Conservation (phyloP, 2,113 vertebrate species). For the Leucoraja erinaceus region DNA sequence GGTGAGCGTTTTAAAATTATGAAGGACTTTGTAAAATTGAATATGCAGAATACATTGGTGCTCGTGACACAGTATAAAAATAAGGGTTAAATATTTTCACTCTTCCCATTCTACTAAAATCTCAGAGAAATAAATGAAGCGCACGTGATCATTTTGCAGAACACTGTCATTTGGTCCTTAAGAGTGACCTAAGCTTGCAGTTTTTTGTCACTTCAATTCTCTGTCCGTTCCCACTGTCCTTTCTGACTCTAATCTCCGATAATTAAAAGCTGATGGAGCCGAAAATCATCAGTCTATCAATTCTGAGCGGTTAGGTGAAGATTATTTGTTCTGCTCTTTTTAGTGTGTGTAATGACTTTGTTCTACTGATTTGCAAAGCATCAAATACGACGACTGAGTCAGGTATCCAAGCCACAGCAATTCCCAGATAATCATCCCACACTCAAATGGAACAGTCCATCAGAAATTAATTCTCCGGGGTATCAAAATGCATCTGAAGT, state of each 20-base stretch:
- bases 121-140: too few relatives aligned
- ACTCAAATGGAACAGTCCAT: not conserved
- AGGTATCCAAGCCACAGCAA: not conserved
- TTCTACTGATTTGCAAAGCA: not conserved
- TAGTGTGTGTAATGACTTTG: not conserved
- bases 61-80: too few relatives aligned
- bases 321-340: not conserved
- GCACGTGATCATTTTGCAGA: too few relatives aligned
- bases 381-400: not conserved
- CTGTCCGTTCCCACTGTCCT: too few relatives aligned
- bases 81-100: too few relatives aligned
- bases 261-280: not conserved
- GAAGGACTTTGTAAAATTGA: too few relatives aligned
- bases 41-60: too few relatives aligned
- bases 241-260: not conserved
- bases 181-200: too few relatives aligned
- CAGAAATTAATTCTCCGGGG: not conserved
- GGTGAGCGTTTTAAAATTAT: too few relatives aligned
- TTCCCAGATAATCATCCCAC: not conserved
- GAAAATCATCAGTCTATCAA: not conserved
- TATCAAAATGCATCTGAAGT: conserved; percentile 8
- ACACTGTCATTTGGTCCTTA: too few relatives aligned
- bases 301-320: not conserved
- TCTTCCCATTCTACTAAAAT: too few relatives aligned
- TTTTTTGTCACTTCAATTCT: too few relatives aligned